Evolutionary conservation across 2,888 invertebrate genomes (phyloP), one percentile per base, ranked within the genome.

Genomic region (Neoscelio sp.): DNA sequence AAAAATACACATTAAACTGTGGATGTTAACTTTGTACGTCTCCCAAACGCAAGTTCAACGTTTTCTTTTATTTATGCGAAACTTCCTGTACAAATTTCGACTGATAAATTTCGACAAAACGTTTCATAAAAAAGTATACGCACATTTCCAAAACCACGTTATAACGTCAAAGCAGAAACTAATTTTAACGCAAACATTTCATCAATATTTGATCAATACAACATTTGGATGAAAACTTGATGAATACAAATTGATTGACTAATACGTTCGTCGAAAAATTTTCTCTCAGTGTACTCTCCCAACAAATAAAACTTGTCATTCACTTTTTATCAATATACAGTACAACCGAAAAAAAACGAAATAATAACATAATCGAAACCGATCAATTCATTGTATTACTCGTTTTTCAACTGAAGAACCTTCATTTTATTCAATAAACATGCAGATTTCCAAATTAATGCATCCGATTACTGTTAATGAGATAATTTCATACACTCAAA

Each of bases 401-500:
- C 7, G 26, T 68, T 58, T 12, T 30, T 46, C 10, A 26, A 26
- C 30, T 60, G 1, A 33, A 44, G 17, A 44, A 60, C 15, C 12
- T 18, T 35, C 20, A 20, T 10, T 42, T 46, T 60, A 10, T 44
- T 8, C 12, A 26, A 44, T 26, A 28, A 28, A 7, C 74, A 74
- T 74, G 74, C 65, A 74, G 13, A 64, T 48, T 54, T 75, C 38
- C 18, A 50, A 68, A 3, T 8, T 0, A 38, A 65, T 54, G 75
- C 75, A 62, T 28, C 44, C 42, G 46, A 54, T 54, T 15, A 44
- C 8, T 46, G 20, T 50, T 62, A 60, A 28, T 17, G 23, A 6
- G 18, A 48, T 38, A 52, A 38, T 73, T 62, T 64, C 42, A 75
- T 75, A 75, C 71, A 62, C 20, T 48, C 30, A 65, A 65, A 64